Base-by-base conservation (phyloP, 2,113 vertebrate genomes). In the Chionodraco myersi region DNA sequence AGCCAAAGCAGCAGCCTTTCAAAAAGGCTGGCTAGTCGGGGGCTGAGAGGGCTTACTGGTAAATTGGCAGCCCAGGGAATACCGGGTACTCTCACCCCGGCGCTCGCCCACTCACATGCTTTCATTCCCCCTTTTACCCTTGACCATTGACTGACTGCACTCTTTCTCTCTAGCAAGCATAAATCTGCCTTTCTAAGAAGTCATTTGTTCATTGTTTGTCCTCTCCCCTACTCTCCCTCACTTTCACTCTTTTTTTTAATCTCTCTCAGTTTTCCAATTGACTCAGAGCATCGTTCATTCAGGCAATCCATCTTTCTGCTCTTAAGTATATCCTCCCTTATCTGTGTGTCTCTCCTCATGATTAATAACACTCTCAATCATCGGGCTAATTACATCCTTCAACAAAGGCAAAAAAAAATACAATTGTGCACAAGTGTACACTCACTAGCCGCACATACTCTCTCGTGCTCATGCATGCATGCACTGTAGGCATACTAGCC, bases 51-150 rank as follows among this genome's bases (percentile, higher is more conserved):
- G 86, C 86, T 92, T 90, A 82, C 90, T 90, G 90, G 75, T 93
- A 94, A 93, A 94, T 94, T 94, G 91, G 91, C 88, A 93, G 94
- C 88, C 87, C 77, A 83, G 94, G 93, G 92, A 94, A 94, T 94
- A 91, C 88, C 80, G 88, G 85, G 82, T 85, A 91, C 84, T 94
- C 86, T 92, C 82, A 80, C 80, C 84, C 86, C 70, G 3, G 36
- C 56, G 82, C 85, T 91, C 89, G 79, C 92, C 92, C 86, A 92
- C 93, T 91, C 89, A 61, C 90, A 83, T 71, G 87, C 85, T 93
- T 91, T 92, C 86, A 89, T 84, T 92, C 90, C 90, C 84, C 83
- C 84, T 89, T 92, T 92, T 93, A 91, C 91, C 92, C 92, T 93
- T 94, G 92, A 92, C 91, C 90, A 82, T 62, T 91, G 88, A 93